phyloP scores from a whole-genome alignment of 2,113 vertebrate species.

The Grammomys surdaster region DNA sequence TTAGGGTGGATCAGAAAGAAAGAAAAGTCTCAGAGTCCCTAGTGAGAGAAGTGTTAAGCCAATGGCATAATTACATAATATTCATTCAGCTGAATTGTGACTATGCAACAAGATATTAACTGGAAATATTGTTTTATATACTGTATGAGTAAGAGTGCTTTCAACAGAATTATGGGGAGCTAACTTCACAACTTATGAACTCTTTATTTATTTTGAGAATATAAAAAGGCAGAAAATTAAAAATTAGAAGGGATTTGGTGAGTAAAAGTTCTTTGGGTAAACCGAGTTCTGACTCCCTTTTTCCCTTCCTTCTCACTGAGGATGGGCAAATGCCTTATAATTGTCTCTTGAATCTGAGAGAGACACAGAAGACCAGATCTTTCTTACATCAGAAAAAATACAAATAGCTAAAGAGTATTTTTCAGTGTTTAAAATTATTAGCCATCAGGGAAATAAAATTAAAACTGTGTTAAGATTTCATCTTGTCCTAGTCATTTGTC shows the following conservation, averaged over 20 bases:
- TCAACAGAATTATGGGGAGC: not conserved
- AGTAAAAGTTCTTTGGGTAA: constrained; percentile 3
- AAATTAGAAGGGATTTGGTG: not conserved
- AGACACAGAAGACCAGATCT: not conserved
- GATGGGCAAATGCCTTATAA: not conserved
- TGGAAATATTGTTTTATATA: constrained; percentile 23
- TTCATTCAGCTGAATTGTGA: constrained; percentile 21
- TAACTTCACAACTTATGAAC: not conserved
- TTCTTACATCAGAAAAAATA: not conserved
- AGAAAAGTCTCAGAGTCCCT: not conserved
- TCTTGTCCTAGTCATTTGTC: not conserved
- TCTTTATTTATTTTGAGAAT: constrained; percentile 12
- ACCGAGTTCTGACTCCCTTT: not conserved
- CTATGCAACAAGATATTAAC: constrained; percentile 16
- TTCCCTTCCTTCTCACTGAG: not conserved
- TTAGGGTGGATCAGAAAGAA: not conserved
- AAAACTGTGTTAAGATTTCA: not conserved
- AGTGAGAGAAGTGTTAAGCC: constrained; percentile 15
- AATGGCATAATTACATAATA: not conserved
- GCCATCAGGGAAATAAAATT: not conserved
- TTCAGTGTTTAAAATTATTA: not conserved
- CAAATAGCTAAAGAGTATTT: not conserved
- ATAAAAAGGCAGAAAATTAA: not conserved
- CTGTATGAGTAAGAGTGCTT: not conserved
- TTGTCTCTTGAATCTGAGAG: not conserved